Base-by-base conservation (phyloP, 2,888 invertebrate species). In the Spialia ferax region DNA sequence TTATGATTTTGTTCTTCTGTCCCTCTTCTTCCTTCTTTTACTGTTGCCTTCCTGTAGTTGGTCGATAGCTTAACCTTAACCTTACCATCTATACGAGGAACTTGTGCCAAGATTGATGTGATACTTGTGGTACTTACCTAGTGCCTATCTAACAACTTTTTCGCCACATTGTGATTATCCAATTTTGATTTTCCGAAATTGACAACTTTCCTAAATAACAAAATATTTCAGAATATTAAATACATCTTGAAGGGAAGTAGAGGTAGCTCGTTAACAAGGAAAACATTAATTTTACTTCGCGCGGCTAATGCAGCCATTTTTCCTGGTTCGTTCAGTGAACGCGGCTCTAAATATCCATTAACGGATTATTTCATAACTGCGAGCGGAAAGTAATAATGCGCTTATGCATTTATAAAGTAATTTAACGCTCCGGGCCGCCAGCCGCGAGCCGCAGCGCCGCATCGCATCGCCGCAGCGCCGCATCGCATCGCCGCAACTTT, bases 281-380 rank as follows among this genome's bases (percentile, higher is more conserved):
- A 22, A 62, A 35, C 50, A 62, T 38, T 23, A 11, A 52, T 52
- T 23, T 38, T 13, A 23, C 22, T 35, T 52, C 29, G 10, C 35
- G n/a, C 35, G 38, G 29, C 61, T 48, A 35, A 22, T 18, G 35
- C 52, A 35, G 15, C 23, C 22, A 38, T 52, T 35, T 52, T 38
- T 62, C 61, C 59, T 35, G 61, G 20, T 62, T 10, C 54, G 52
- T 63, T 52, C 52, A 54, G 54, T 63, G 50, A 63, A 38, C 23
- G 38, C 38, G 18, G 52, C 62, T 13, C 38, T 52, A 63, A 63
- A 63, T 54, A 35, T 54, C 52, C 52, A 63, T 54, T 63, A 63
- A 54, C 38, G 62, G 62, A 62, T 62, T 62, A 62, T 35, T 62
- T 52, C 50, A 52, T 62, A 52, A 62, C 38, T 62, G 32, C 62